Evolutionary conservation across 1,140 invertebrate genomes (phyloP).

Genomic region (Drosophila kanapiae): DNA sequence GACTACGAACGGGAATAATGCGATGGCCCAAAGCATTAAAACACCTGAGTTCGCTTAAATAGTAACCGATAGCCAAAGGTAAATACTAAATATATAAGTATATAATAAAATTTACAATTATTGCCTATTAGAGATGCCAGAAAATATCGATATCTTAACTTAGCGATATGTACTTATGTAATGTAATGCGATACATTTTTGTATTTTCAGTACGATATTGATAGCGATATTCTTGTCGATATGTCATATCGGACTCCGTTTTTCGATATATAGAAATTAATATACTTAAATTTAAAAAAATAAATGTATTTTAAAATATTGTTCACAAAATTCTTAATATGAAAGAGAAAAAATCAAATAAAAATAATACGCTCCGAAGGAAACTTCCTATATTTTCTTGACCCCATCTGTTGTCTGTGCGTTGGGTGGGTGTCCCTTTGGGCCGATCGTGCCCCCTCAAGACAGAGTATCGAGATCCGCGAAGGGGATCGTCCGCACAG

Average conservation of each 20-base stretch:
- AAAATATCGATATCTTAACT: neutral
- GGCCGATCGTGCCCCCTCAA: slow-evolving; percentile 45
- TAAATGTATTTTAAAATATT: too few species aligned
- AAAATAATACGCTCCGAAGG: too few species aligned
- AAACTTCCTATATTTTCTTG: neutral
- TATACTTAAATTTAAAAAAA: too few species aligned
- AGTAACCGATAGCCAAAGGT: neutral
- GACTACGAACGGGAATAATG: slow-evolving; percentile 52
- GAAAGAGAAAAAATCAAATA: too few species aligned
- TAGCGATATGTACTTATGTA: too few species aligned
- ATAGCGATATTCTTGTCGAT: too few species aligned
- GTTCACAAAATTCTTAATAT: too few species aligned
- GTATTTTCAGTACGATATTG: too few species aligned
- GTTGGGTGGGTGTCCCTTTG: slow-evolving; percentile 70
- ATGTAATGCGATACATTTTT: too few species aligned
- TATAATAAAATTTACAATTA: neutral
- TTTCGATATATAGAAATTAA: too few species aligned
- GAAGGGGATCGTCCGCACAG: neutral
- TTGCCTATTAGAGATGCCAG: neutral
- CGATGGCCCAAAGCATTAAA: slow-evolving; percentile 27
- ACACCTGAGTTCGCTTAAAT: neutral
- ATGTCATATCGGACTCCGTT: too few species aligned
- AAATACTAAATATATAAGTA: neutral
- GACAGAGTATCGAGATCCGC: neutral
- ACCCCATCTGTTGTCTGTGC: slow-evolving; percentile 29